Conservation (phyloP, 2,888 invertebrate species). For the Byasa hedistus region DNA sequence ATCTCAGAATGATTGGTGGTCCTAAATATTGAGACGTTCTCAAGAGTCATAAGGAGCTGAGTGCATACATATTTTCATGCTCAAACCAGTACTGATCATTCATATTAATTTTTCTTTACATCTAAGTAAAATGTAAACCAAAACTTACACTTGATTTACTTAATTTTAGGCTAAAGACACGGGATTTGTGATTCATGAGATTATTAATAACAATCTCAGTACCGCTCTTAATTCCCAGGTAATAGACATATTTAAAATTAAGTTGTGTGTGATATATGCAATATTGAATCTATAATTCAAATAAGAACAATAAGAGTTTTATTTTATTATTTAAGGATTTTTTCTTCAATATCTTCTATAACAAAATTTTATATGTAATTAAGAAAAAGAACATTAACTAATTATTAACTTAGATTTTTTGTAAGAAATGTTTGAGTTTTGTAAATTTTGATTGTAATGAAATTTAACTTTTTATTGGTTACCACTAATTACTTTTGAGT, state of each 20-base stretch:
- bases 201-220: constrained; percentile 54
- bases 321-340: too few relatives aligned
- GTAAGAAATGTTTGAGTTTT: too few relatives aligned
- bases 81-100: not conserved
- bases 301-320: too few relatives aligned
- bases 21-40: not conserved
- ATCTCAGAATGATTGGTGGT: not conserved
- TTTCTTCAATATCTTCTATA: too few relatives aligned
- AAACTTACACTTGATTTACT: not conserved
- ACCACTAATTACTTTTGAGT: too few relatives aligned
- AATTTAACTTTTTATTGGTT: too few relatives aligned
- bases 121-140: too few relatives aligned
- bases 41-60: not conserved
- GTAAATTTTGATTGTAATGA: too few relatives aligned
- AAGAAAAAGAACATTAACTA: too few relatives aligned
- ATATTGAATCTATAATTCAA: not conserved
- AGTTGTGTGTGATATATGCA: not conserved
- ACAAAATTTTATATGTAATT: too few relatives aligned
- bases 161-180: constrained; percentile 49
- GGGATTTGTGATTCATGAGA: constrained; percentile 50
- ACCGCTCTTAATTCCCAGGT: constrained; percentile 52
- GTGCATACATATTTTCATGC: not conserved
- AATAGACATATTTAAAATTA: constrained; percentile 19
- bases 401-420: too few relatives aligned
- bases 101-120: too few relatives aligned